Base-by-base conservation (phyloP, 1,140 invertebrate species). In the Mylabris phalerata region DNA sequence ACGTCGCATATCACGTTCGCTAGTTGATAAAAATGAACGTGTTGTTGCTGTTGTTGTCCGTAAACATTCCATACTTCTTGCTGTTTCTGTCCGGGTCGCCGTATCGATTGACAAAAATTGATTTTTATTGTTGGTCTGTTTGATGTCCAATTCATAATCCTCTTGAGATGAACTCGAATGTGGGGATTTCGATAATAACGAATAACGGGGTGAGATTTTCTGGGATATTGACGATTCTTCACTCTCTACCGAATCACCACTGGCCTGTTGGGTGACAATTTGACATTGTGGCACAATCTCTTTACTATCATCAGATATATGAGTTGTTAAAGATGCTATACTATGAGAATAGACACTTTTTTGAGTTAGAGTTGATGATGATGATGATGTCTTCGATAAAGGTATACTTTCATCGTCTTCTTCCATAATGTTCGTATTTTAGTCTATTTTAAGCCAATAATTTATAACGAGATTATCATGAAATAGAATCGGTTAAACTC, bases 101-200 rank as follows among this genome's bases (percentile, higher is more conserved):
- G 64, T 62, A 2, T 77, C 77, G 0, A 82, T 77, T 0, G 81
- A 78, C 41, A 86, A 67, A 61, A 82, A 81, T 44, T 84, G 81
- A 4, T 79, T 80, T 38, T 78, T 79, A 48, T 77, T 76, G 19
- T 19, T 19, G 9, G 73, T 75, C 24, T 78, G 72, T 60, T 81
- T 77, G 4, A 71, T 64, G 40, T 80, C 78, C 0, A 77, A 75
- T 42, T 82, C 84, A 61, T 84, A 84, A 48, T 87, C 84, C 64
- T 87, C 84, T 66, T 86, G 84, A 45, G 83, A 85, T 9, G 83
- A 86, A 62, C 84, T 85, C 0, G 84, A 86, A 52, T 85, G 82
- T 0, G 84, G 82, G 57, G 83, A 85, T 45, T 81, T 79, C 50
- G 77, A 83, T 7, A 79, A 62, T 47, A 65, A 57, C 38, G 49